Evolutionary conservation across 1,140 invertebrate species (phyloP), one percentile per base, ranked within the genome.

Genomic region (Drosophila bocqueti): DNA sequence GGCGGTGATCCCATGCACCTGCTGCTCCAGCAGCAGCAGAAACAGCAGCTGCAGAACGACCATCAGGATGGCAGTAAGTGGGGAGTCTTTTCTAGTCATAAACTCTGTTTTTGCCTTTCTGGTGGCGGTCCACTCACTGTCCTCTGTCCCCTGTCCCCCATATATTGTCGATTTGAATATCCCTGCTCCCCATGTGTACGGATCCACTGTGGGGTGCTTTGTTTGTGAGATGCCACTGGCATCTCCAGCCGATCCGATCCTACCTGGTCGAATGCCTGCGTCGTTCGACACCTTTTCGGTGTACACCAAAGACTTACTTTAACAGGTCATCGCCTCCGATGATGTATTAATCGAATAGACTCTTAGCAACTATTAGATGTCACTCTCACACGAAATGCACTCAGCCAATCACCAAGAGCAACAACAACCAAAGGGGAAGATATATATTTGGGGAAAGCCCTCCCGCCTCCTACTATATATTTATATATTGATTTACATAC

Each of bases 21-120:
- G 81, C 93, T 94, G 91, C 93, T 93, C 72, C 93, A 94, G 78
- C 93, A 95, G 82, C 93, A 93, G 85, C 93, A 93, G 47, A 92
- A 93, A 76, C 84, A 93, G 58, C 85, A 93, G 49, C 75, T 91
- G 66, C 93, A 92, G 62, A 86, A 76, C 74, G 91, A 92, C 74
- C 83, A 92, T 71, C 93, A 94, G 90, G 94, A 94, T 89, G 93
- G 93, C 93, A 93, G 95, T 95, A 94, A 95, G 95, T 95, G 93
- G 83, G 49, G 8, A 9, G 29, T 31, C 8, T 9, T 38, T 54
- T 26, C 18, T 52, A 34, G 21, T 16, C 2, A n/a, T 40, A 43
- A 40, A 38, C 40, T 29, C 18, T 49, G 8, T 50, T 50, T 50
- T 50, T 50, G 47, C 47, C 47, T 50, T 26, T 31, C 49, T 52